Conservation (phyloP, 2,113 vertebrate genomes). For the Odobenus rosmarus region DNA sequence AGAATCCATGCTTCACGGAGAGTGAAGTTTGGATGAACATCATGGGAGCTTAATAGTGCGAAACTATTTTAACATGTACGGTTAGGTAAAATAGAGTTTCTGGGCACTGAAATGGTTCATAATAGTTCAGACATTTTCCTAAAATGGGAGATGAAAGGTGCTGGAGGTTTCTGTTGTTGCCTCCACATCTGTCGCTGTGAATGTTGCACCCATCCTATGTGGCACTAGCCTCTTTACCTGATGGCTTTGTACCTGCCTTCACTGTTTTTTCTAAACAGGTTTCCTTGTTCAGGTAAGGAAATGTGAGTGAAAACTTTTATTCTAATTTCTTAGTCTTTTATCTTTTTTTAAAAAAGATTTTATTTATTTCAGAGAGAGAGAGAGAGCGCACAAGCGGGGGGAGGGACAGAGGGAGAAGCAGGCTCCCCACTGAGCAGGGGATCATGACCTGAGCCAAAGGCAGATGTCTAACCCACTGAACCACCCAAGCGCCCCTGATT, state of each 20-base stretch:
- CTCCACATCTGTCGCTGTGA: rapidly evolving
- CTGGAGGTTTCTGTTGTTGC: background rate
- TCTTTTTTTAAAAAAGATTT: background rate
- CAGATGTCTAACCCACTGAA: too few relatives aligned
- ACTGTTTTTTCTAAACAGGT: background rate
- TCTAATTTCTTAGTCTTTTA: background rate
- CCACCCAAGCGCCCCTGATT: background rate
- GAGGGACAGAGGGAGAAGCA: too few relatives aligned
- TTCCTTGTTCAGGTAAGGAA: background rate
- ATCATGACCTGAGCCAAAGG: too few relatives aligned
- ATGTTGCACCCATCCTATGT: background rate
- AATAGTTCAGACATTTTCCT: background rate
- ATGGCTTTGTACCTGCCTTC: background rate
- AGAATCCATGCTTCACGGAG: background rate
- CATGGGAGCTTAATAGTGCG: background rate
- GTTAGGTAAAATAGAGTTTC: background rate
- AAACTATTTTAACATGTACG: background rate
- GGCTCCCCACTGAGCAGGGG: too few relatives aligned
- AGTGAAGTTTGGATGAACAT: background rate
- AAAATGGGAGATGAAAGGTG: background rate
- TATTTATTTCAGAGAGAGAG: too few relatives aligned
- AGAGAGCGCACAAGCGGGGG: too few relatives aligned
- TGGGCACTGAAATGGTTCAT: background rate
- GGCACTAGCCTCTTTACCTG: background rate
- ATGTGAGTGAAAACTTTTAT: background rate